Percentiles rank a stretch among this genome's conserved stretches.
Evolutionary conservation across 2,888 invertebrate genomes (phyloP).

Genomic region (Napeogenes inachia): DNA sequence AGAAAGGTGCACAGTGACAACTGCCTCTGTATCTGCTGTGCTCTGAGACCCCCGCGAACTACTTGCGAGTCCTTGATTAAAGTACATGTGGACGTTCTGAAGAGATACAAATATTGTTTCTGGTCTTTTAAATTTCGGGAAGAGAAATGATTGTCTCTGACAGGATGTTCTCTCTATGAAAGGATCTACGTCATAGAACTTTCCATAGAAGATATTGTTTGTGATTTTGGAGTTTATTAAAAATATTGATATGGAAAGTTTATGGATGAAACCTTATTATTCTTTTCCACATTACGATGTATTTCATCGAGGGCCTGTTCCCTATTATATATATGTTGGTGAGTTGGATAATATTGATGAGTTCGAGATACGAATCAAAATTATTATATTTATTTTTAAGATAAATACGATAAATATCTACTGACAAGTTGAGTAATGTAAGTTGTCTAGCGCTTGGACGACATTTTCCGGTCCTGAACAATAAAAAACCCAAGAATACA

Average conservation of each 20-base stretch:
- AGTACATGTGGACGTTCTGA: slow-evolving; percentile 61
- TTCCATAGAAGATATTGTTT: no score
- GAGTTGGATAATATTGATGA: not conserved
- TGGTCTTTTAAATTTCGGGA: slow-evolving; percentile 61
- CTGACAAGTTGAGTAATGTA: no score
- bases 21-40: slow-evolving; percentile 58
- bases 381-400: no score
- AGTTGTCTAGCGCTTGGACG: no score
- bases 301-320: not conserved
- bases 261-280: not conserved
- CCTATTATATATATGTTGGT: not conserved
- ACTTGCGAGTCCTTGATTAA: slow-evolving; percentile 60
- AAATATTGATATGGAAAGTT: not conserved
- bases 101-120: slow-evolving; percentile 69
- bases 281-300: not conserved
- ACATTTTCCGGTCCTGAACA: no score
- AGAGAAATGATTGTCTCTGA: slow-evolving; percentile 13
- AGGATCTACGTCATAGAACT: no score
- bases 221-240: no score
- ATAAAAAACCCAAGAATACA: no score
- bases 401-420: no score
- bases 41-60: slow-evolving; percentile 54
- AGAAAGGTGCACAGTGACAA: slow-evolving; percentile 65
- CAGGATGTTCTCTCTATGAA: no score
- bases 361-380: no score